Percentiles rank a stretch among this genome's conserved stretches.
phyloP scores from a whole-genome alignment of 2,113 vertebrate species.

The Miniopterus natalensis region DNA sequence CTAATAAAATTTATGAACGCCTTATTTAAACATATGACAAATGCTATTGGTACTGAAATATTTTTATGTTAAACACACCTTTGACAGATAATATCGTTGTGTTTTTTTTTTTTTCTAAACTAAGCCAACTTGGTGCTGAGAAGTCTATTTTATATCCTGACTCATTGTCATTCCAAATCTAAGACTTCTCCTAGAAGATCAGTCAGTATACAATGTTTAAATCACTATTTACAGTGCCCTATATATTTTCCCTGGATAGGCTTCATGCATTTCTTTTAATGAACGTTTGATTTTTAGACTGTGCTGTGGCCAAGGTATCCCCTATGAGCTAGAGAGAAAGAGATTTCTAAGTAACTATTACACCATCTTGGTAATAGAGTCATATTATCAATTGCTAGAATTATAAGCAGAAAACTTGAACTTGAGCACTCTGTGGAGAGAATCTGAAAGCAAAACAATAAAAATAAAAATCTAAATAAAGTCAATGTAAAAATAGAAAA shows the following conservation, averaged over 20 bases:
- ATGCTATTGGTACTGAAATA: not conserved
- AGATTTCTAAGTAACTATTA: not conserved
- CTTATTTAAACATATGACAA: conserved; percentile 38
- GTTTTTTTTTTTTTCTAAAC: not conserved
- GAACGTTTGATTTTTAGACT: not conserved
- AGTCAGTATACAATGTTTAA: not conserved
- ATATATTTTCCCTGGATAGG: not conserved
- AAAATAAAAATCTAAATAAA: not conserved
- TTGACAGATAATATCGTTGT: not conserved
- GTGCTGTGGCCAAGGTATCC: not conserved
- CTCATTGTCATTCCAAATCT: not conserved
- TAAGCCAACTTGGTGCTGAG: not conserved
- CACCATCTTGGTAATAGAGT: not conserved
- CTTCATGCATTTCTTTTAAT: not conserved
- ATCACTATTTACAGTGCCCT: not conserved
- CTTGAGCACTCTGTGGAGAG: not conserved
- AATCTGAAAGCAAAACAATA: conserved; percentile 5
- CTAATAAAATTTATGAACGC: conserved; percentile 13
- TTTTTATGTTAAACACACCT: conserved; percentile 21
- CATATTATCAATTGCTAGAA: not conserved
- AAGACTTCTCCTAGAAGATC: not conserved
- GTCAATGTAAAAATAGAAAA: not conserved
- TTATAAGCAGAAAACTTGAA: not conserved
- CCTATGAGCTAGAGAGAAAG: not conserved
- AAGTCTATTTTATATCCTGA: not conserved